phyloP scores from a whole-genome alignment of 2,797 vertebrate genomes.

The Characodon lateralis region DNA sequence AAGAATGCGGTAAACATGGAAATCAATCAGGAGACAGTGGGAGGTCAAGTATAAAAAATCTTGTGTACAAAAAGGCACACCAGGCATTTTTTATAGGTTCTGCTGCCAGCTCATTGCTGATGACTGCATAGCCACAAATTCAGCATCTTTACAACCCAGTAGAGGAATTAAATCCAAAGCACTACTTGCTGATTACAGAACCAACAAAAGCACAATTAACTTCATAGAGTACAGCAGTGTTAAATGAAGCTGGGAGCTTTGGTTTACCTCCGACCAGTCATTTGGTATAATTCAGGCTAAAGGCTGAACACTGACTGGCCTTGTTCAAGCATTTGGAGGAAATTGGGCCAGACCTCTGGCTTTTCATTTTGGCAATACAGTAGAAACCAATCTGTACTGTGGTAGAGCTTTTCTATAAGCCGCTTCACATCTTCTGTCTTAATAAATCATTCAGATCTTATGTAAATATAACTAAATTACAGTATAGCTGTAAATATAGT shows the following conservation, averaged over 20 bases:
- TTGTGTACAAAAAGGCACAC: slow-evolving; percentile 19
- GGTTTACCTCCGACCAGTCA: slow-evolving; percentile 42
- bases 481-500: slow-evolving; percentile 47
- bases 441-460: slow-evolving; percentile 27
- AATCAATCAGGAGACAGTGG: not conserved
- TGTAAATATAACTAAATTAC: slow-evolving; percentile 49
- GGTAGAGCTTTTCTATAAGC: slow-evolving; percentile 21
- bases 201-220: slow-evolving; percentile 67
- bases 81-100: slow-evolving; percentile 33
- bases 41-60: not conserved
- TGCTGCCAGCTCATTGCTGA: slow-evolving; percentile 15
- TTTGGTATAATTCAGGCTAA: slow-evolving; percentile 30
- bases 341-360: slow-evolving; percentile 52
- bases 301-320: slow-evolving; percentile 31
- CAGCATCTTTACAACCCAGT: slow-evolving; percentile 24
- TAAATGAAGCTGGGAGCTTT: slow-evolving; percentile 36
- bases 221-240: slow-evolving; percentile 29
- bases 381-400: slow-evolving; percentile 6
- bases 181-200: slow-evolving; percentile 31
- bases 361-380: slow-evolving; percentile 39
- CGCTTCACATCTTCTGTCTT: slow-evolving; percentile 25
- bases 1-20: slow-evolving; percentile 1
- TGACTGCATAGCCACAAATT: slow-evolving; percentile 30
- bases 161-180: slow-evolving; percentile 41
- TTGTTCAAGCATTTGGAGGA: slow-evolving; percentile 55